These are phyloP conservation scores for Saccostrea glomerata DNA, from an alignment of 1,140 invertebrate species.

Conservation along the genomic window DNA sequence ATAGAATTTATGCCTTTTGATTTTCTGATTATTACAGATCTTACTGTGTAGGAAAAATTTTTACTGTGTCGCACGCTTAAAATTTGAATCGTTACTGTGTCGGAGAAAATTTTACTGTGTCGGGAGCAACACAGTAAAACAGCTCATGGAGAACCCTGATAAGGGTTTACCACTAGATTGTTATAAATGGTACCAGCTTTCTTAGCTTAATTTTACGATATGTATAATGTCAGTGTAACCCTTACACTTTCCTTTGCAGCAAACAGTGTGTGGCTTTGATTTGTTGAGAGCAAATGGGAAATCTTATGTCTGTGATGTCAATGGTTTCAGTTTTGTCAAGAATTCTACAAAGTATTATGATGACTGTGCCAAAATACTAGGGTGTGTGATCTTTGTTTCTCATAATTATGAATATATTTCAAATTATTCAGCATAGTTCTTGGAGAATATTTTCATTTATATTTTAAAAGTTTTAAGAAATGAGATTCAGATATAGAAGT, in stretches of 20 bases:
- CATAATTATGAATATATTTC: neutral
- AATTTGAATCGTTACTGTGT: too few relatives aligned
- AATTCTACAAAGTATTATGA: constrained; percentile 99
- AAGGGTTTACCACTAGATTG: too few relatives aligned
- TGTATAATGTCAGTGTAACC: too few relatives aligned
- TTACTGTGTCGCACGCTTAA: too few relatives aligned
- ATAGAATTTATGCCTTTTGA: too few relatives aligned
- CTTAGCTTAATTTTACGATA: too few relatives aligned
- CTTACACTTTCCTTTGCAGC: constrained; percentile 81
- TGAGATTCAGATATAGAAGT: neutral
- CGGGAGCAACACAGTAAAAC: too few relatives aligned
- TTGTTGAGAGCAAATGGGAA: constrained; percentile 97
- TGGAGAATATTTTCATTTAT: neutral
- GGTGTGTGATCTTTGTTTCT: constrained; percentile 69
- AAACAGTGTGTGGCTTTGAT: constrained; percentile 99
- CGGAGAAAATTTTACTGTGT: too few relatives aligned
- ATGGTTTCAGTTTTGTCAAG: constrained; percentile 99
- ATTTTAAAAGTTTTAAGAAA: neutral
- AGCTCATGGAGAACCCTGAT: too few relatives aligned
- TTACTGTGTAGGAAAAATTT: too few relatives aligned
- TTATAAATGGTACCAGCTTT: too few relatives aligned
- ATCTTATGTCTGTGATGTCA: constrained; percentile 99
- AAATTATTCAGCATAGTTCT: neutral
- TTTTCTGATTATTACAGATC: too few relatives aligned
- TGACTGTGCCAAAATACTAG: constrained; percentile 98